Evolutionary conservation across 37 sponge, comb jelly and placozoan species (phyloP), one percentile per base, ranked within the genome.

Genomic region (Diacarnus erythraeanus): DNA sequence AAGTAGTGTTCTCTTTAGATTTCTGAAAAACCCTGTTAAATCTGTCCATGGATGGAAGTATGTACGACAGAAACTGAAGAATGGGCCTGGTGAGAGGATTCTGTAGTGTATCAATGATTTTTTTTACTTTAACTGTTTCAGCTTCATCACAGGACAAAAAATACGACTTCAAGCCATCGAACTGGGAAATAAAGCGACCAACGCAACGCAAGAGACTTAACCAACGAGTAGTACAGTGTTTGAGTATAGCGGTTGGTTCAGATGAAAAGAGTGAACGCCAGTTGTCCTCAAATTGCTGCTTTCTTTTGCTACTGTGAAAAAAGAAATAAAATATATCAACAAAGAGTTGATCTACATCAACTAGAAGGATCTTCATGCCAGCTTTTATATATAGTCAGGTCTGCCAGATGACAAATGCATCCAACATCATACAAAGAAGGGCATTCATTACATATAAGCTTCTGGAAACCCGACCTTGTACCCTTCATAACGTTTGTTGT

Each of bases 311-410:
- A 63, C 82, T 81, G 41, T 81, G 64, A 57, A 67, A 36, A 39
- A 76, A 83, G 57, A 67, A 56, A 54, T 76, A 76, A 41, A 75
- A 83, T 8, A 75, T 39, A 59, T 76, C 69, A 42, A 83, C 59
- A 67, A 83, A 83, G 22, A 76, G 76, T 47, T 83, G 84, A 23
- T 76, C 77, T 33, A 75, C 76, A 47, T 84, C 79, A 71, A 84
- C 74, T 42, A 69, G 78, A n/a, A n/a, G n/a, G n/a, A n/a, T n/a
- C n/a, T n/a, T n/a, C n/a, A n/a, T n/a, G n/a, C n/a, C n/a, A n/a
- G n/a, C n/a, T n/a, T n/a, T n/a, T n/a, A n/a, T n/a, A n/a, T n/a
- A n/a, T n/a, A n/a, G n/a, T n/a, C n/a, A n/a, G n/a, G n/a, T n/a
- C n/a, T n/a, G n/a, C n/a, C n/a, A n/a, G n/a, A n/a, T n/a, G n/a